A percentile compares a stretch with the other conserved stretches of the same genome.
Evolutionary conservation across 2,797 vertebrate species (phyloP).

Genomic region (Karalla daura): DNA sequence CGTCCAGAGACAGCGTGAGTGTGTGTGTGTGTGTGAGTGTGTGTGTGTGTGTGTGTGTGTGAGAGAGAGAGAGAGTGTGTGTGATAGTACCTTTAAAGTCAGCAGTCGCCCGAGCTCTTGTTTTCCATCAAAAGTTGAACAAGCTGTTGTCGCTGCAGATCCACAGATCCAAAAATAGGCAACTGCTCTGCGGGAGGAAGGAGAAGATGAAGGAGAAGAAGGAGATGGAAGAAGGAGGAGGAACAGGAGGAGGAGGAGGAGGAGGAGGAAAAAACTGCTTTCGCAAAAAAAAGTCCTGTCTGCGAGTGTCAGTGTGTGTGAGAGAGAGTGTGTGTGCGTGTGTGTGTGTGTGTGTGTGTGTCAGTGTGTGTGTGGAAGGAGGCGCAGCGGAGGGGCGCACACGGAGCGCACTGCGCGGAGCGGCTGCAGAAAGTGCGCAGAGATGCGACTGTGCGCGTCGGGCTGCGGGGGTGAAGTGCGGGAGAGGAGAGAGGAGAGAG

Average conservation of each 20-base stretch:
- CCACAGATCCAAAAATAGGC: conserved; percentile 74
- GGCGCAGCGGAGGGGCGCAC: conserved; percentile 66
- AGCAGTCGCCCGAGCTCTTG: conserved; percentile 79
- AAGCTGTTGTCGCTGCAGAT: conserved; percentile 70
- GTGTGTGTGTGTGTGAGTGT: conserved; percentile 36
- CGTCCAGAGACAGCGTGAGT: too few species aligned
- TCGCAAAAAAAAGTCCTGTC: conserved; percentile 65
- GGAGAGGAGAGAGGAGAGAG: conserved; percentile 70
- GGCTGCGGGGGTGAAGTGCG: conserved; percentile 69
- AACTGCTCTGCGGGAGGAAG: conserved; percentile 60
- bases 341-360: too few species aligned
- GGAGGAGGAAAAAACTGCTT: conserved; percentile 34
- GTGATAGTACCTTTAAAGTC: conserved; percentile 82
- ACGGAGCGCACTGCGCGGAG: too few species aligned
- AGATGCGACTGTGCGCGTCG: conserved; percentile 65
- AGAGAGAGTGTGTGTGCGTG: too few species aligned
- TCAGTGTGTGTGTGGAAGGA: conserved; percentile 52
- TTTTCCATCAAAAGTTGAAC: conserved; percentile 88
- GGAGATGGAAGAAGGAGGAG: too few species aligned
- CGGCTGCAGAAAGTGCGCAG: conserved; percentile 71
- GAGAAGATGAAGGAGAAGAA: too few species aligned
- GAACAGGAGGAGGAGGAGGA: too few species aligned
- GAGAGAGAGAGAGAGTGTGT: background rate
- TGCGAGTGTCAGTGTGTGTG: too few species aligned
- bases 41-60: background rate